These are phyloP conservation scores for Cephus rjabovi DNA, from an alignment of 2,888 invertebrate genomes.

Conservation along the genomic window DNA sequence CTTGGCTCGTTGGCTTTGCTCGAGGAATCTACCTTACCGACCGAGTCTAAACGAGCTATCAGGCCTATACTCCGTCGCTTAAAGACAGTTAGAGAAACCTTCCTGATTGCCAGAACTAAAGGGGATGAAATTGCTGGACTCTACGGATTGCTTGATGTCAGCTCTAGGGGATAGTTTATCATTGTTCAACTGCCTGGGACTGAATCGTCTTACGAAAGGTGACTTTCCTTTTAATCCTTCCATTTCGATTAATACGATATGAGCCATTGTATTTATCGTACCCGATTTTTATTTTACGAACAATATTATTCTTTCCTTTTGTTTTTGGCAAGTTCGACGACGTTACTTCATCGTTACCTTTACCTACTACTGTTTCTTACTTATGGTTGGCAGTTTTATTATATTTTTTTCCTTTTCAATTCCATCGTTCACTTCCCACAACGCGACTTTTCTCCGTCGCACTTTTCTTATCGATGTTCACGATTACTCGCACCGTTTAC, in stretches of 20 bases:
- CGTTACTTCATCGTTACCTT: background rate
- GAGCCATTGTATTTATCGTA: background rate
- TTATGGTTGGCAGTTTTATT: background rate
- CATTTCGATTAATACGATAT: background rate
- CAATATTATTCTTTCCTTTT: background rate
- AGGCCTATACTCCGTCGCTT: background rate
- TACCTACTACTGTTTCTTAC: background rate
- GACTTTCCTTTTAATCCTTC: background rate
- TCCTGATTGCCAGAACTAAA: background rate
- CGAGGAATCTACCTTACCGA: background rate
- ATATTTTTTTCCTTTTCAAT: background rate
- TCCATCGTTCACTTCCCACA: no score
- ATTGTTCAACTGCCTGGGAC: background rate
- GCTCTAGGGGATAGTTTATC: background rate
- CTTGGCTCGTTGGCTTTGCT: background rate
- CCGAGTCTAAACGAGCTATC: background rate
- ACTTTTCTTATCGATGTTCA: background rate
- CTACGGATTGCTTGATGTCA: background rate
- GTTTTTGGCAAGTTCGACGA: background rate
- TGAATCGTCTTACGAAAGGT: background rate
- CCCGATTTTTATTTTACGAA: background rate
- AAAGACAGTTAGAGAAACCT: background rate
- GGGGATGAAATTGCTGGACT: background rate
- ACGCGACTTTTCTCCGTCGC: no score
- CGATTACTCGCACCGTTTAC: background rate